Conservation (phyloP, 2,113 vertebrate species). For the Pituophis catenifer region DNA sequence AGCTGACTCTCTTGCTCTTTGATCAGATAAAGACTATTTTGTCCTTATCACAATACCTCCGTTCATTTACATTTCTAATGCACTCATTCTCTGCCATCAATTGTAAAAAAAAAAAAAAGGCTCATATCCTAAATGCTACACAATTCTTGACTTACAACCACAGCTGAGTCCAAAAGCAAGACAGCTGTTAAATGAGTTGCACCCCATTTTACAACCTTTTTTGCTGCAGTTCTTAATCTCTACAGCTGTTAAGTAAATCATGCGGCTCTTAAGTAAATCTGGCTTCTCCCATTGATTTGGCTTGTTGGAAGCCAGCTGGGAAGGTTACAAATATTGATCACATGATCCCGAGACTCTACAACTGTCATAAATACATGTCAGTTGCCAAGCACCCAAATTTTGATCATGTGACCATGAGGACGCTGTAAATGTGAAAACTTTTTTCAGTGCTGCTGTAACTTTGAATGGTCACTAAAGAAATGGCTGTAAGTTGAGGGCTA, state of each 20-base stretch:
- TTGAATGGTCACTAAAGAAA: background rate
- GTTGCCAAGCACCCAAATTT: background rate
- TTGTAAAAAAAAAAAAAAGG: background rate
- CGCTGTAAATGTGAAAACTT: background rate
- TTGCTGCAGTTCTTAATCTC: background rate
- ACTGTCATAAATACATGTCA: background rate
- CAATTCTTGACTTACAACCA: background rate
- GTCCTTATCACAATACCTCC: background rate
- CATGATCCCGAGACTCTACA: background rate
- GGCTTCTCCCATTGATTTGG: background rate
- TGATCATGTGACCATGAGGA: background rate
- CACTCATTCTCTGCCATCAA: accelerated
- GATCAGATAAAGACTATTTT: slow-evolving; percentile 11
- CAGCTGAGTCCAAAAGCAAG: background rate
- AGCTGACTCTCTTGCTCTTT: slow-evolving; percentile 15
- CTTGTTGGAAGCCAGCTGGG: background rate
- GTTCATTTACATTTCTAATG: slow-evolving; percentile 21
- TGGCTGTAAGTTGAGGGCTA: background rate
- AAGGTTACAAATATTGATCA: background rate
- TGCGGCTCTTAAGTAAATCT: background rate
- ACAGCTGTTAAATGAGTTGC: background rate
- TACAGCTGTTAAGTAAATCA: background rate
- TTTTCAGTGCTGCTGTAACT: background rate
- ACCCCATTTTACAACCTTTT: too few relatives aligned
- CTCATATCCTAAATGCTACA: accelerated